phyloP scores from a whole-genome alignment of 2,113 vertebrate genomes.

The Hippopotamus amphibius region DNA sequence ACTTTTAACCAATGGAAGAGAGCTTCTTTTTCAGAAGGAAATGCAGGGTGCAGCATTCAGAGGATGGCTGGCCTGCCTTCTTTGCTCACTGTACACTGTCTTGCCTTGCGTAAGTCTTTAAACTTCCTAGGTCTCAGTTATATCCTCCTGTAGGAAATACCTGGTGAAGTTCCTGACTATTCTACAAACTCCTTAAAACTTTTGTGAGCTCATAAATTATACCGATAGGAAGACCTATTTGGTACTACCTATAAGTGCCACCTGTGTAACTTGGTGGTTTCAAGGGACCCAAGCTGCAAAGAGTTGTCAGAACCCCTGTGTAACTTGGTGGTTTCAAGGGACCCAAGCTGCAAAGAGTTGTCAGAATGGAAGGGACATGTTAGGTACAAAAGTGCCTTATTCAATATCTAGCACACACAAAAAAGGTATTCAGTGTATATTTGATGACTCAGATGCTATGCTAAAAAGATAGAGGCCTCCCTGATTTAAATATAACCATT shows the following conservation, averaged over 20 bases:
- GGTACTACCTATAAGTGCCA: background rate
- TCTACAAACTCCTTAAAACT: background rate
- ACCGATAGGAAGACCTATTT: background rate
- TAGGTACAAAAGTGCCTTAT: background rate
- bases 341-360: background rate
- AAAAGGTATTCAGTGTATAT: background rate
- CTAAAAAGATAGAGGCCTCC: background rate
- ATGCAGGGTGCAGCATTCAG: accelerated
- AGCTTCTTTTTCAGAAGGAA: background rate
- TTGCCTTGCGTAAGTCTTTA: background rate
- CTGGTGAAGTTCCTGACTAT: background rate
- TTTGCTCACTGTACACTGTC: background rate
- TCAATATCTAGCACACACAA: background rate
- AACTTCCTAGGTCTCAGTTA: background rate
- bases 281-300: background rate
- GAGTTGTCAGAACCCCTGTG: background rate
- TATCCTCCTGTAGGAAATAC: background rate
- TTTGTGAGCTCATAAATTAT: background rate
- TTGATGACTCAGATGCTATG: background rate
- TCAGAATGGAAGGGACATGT: background rate
- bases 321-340: background rate
- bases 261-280: background rate
- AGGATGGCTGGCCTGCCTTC: background rate
- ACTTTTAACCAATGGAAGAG: background rate
- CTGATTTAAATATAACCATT: background rate